Evolutionary conservation across 1,140 invertebrate genomes (phyloP).

Genomic region (Heliothis subflexa): DNA sequence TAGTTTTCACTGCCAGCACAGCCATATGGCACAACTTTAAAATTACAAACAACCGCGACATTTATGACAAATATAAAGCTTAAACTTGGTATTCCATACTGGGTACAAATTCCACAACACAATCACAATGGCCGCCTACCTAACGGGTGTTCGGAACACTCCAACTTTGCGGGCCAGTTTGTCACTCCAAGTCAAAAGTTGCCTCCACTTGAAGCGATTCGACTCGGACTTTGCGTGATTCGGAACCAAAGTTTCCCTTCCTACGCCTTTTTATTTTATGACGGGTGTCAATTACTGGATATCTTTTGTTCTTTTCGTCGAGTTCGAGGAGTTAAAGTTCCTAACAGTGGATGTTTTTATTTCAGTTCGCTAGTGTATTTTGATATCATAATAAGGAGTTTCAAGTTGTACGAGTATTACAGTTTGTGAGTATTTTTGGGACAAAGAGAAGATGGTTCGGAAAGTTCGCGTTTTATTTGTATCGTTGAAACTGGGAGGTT

Average conservation of each 20-base stretch:
- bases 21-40: not conserved
- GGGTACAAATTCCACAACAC: slow-evolving; percentile 40
- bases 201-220: slow-evolving; percentile 33
- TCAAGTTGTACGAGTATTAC: slow-evolving; percentile 25
- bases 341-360: slow-evolving; percentile 43
- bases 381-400: slow-evolving; percentile 46
- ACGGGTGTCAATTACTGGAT: slow-evolving; percentile 52
- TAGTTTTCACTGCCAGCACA: too few relatives aligned
- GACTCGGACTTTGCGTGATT: slow-evolving; percentile 48
- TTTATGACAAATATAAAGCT: slow-evolving; percentile 23
- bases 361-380: slow-evolving; percentile 48
- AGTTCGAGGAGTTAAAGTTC: slow-evolving; percentile 45
- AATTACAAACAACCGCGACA: slow-evolving; percentile 24
- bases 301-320: slow-evolving; percentile 51
- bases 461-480: slow-evolving; percentile 26
- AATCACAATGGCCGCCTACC: slow-evolving; percentile 39
- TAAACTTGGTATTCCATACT: slow-evolving; percentile 30
- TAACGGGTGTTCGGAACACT: slow-evolving; percentile 42
- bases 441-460: slow-evolving; percentile 33
- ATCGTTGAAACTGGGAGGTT: not conserved
- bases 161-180: slow-evolving; percentile 46
- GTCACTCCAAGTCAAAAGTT: slow-evolving; percentile 52
- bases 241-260: slow-evolving; percentile 41
- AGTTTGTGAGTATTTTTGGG: slow-evolving; percentile 39
- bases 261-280: slow-evolving; percentile 49